Conservation (phyloP, 2,113 vertebrate species). For the Fulmarus glacialis region DNA sequence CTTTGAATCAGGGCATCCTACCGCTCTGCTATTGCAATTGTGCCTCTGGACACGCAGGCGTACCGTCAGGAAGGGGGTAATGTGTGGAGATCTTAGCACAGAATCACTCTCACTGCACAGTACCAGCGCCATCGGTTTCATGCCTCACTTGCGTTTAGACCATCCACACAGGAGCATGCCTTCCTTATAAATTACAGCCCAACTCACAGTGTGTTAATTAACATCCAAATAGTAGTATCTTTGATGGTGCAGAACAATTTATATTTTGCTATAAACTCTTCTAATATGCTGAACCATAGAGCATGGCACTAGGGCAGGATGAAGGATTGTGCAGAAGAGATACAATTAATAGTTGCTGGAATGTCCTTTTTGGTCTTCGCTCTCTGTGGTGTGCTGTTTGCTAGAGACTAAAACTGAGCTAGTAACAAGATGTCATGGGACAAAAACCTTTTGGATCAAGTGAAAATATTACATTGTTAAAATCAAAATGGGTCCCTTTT, state of each 20-base stretch:
- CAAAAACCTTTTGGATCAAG: slow-evolving; percentile 42
- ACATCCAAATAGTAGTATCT: background rate
- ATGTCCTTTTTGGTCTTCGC: background rate
- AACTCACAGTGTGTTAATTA: background rate
- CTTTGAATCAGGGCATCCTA: background rate
- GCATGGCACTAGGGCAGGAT: background rate
- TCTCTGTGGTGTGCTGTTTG: slow-evolving; percentile 4
- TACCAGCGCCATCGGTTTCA: background rate
- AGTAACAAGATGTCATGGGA: slow-evolving; percentile 51
- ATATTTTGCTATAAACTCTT: background rate
- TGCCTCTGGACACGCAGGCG: background rate
- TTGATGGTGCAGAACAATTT: background rate
- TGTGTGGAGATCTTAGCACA: background rate
- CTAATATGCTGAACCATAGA: background rate
- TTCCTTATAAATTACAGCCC: background rate
- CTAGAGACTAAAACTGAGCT: background rate
- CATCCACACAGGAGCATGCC: background rate
- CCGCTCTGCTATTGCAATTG: background rate
- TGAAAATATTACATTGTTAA: slow-evolving; percentile 59
- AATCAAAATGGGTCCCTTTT: slow-evolving; percentile 52
- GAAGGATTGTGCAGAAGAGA: background rate
- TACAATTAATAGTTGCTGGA: background rate
- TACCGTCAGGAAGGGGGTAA: background rate
- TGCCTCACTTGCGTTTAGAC: background rate
- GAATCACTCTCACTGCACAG: background rate